Conservation (phyloP, 2,888 invertebrate genomes). For the Leucozona laternaria region DNA sequence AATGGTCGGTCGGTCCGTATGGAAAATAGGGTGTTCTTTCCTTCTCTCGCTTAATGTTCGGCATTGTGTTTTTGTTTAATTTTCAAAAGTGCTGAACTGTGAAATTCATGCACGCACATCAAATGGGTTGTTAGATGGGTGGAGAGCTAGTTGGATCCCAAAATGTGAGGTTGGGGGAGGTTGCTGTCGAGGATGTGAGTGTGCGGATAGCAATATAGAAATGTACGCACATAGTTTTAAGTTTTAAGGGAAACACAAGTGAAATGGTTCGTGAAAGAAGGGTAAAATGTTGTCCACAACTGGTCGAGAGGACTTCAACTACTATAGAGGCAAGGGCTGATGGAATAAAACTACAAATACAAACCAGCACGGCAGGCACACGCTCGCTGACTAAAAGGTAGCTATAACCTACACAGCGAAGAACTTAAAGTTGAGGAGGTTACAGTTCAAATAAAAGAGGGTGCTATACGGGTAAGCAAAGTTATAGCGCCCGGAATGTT, state of each 20-base stretch:
- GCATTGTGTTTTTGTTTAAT: constrained; percentile 75
- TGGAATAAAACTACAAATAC: constrained; percentile 18
- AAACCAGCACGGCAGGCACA: constrained; percentile 3
- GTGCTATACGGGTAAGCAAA: constrained; percentile 34
- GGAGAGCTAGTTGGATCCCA: neutral
- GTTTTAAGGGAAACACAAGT: constrained; percentile 69
- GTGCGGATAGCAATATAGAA: constrained; percentile 64
- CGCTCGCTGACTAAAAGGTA: constrained; percentile 33
- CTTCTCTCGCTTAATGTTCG: constrained; percentile 42
- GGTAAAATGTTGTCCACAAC: constrained; percentile 70
- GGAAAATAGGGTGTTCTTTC: constrained; percentile 58
- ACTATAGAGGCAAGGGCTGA: neutral
- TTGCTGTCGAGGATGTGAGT: neutral
- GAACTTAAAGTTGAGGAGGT: constrained; percentile 11
- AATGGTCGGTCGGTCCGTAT: neutral
- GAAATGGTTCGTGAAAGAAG: constrained; percentile 75
- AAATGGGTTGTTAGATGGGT: constrained; percentile 12
- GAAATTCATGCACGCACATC: constrained; percentile 75
- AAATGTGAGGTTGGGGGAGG: neutral
- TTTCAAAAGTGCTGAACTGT: constrained; percentile 76
- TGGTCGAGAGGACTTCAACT: constrained; percentile 43
- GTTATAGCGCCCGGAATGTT: constrained; percentile 50
- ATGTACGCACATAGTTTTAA: constrained; percentile 75
- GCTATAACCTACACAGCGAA: constrained; percentile 1
- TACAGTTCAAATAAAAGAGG: constrained; percentile 33